A percentile compares a stretch with the other conserved stretches of the same genome.
phyloP scores from a whole-genome alignment of 2,113 vertebrate genomes.

The Todiramphus chloris region DNA sequence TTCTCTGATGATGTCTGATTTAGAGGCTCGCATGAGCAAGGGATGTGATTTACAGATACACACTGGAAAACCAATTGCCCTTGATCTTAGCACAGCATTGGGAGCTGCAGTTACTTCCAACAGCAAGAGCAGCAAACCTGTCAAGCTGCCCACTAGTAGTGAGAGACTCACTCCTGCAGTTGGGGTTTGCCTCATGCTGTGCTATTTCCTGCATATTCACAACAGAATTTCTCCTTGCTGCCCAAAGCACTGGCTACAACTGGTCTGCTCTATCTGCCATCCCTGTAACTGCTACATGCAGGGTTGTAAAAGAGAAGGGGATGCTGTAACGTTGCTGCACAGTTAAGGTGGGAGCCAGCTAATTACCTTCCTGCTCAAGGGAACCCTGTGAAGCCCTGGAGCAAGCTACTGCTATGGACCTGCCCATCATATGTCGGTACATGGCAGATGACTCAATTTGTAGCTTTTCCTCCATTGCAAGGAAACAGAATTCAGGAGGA shows the following conservation, averaged over 20 bases:
- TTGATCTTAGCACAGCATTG: neutral
- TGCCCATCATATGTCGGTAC: neutral
- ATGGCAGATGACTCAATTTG: neutral
- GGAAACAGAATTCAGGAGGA: neutral
- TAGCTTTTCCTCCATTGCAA: neutral
- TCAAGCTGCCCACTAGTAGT: neutral
- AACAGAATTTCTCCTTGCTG: neutral
- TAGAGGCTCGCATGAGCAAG: neutral
- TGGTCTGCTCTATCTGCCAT: neutral
- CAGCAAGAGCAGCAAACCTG: neutral
- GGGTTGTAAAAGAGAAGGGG: neutral
- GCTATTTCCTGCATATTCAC: neutral
- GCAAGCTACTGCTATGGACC: accelerated
- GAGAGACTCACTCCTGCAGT: neutral
- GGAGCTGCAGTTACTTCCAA: neutral
- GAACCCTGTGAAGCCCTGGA: neutral
- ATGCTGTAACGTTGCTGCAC: neutral
- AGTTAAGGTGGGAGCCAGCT: neutral
- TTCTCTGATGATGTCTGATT: constrained; percentile 1
- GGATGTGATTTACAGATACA: neutral
- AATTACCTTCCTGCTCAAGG: neutral
- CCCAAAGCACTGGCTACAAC: neutral
- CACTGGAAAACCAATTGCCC: neutral
- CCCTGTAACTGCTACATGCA: neutral
- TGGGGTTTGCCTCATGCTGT: neutral